Evolutionary conservation across 2,888 invertebrate species (phyloP).

Genomic region (Aproaerema taeniolella): DNA sequence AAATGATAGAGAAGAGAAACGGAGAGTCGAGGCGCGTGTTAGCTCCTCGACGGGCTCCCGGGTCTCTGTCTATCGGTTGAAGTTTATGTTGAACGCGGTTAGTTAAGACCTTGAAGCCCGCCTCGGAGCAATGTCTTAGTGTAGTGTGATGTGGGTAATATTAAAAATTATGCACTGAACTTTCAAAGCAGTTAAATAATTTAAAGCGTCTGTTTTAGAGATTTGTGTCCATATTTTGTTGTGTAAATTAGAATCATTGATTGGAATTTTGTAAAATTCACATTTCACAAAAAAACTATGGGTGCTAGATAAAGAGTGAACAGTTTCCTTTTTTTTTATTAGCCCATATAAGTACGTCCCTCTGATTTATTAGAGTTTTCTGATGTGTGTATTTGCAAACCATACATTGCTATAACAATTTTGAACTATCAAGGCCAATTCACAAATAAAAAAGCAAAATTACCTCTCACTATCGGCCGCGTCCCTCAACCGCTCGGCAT

Average conservation of each 20-base stretch:
- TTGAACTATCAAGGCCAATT: conserved; percentile 2
- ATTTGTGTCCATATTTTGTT: no score
- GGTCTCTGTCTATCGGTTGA: conserved; percentile 13
- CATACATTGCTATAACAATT: not conserved
- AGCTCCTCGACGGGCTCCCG: conserved; percentile 27
- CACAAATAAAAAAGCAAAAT: conserved; percentile 23
- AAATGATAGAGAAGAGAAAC: conserved; percentile 90
- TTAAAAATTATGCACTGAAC: no score
- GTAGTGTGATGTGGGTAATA: not conserved
- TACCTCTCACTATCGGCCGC: conserved; percentile 94
- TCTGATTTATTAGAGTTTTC: no score
- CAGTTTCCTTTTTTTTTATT: no score
- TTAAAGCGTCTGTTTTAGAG: no score
- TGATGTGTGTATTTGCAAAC: no score
- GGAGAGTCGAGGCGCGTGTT: conserved; percentile 58
- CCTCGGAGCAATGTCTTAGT: conserved; percentile 22
- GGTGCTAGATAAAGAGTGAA: no score
- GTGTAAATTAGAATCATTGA: no score
- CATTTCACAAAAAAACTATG: no score
- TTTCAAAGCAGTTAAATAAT: no score
- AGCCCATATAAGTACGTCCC: no score
- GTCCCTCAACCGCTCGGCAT: conserved; percentile 83
- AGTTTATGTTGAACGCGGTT: not conserved
- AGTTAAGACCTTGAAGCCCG: conserved; percentile 27
- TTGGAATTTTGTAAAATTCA: no score